Conservation (phyloP, 1,140 invertebrate species). For the Penaeus japonicus region DNA sequence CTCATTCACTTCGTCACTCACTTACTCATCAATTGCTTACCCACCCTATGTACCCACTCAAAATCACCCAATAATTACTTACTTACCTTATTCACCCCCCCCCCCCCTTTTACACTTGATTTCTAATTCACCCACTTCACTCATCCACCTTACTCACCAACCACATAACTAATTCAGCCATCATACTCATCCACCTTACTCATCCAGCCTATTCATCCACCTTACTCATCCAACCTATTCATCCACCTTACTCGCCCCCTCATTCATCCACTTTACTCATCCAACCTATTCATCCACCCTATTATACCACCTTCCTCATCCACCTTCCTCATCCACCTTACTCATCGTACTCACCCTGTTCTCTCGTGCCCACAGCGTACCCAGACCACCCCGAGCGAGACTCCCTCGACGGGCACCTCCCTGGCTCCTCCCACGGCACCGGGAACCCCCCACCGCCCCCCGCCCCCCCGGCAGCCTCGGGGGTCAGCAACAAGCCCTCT, state of each 20-base stretch:
- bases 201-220: not conserved
- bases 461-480: slow-evolving; percentile 40
- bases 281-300: not conserved
- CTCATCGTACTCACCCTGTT: not conserved
- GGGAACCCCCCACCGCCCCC: slow-evolving; percentile 60
- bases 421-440: slow-evolving; percentile 63
- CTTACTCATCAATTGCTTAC: too few species aligned
- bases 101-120: too few species aligned
- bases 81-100: too few species aligned
- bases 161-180: not conserved
- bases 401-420: slow-evolving; percentile 67
- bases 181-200: not conserved
- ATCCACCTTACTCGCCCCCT: too few species aligned
- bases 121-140: too few species aligned
- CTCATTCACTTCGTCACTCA: too few species aligned
- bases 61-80: too few species aligned
- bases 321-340: too few species aligned
- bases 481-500: slow-evolving; percentile 18
- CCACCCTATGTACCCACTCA: too few species aligned
- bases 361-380: slow-evolving; percentile 62
- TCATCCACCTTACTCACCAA: too few species aligned
- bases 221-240: slow-evolving; percentile 63
- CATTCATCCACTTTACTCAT: too few species aligned
- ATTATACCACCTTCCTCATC: not conserved
- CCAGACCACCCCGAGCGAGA: slow-evolving; percentile 68